Evolutionary conservation across 2,888 invertebrate genomes (phyloP).

Genomic region (Cynaeus angustus): DNA sequence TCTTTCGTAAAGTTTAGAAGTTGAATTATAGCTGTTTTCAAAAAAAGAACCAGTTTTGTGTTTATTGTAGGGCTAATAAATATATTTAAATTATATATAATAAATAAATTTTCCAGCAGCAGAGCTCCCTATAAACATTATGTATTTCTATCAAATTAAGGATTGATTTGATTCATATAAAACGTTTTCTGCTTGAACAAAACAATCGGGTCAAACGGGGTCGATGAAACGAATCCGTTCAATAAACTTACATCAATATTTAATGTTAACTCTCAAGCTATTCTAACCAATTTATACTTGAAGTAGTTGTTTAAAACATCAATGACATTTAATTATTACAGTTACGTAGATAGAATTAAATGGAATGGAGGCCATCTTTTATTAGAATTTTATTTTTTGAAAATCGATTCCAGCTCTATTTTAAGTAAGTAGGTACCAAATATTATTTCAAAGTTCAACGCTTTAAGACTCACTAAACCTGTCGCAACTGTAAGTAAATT

Average conservation of each 20-base stretch:
- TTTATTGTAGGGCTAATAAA: too few species aligned
- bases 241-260: conserved; percentile 28
- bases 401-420: conserved; percentile 8
- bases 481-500: too few species aligned
- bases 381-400: background rate
- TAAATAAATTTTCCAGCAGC: too few species aligned
- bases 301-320: conserved; percentile 13
- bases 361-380: background rate
- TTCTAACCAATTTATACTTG: conserved; percentile 5
- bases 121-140: too few species aligned
- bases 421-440: conserved; percentile 1
- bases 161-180: too few species aligned
- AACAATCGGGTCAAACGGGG: conserved; percentile 33
- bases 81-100: too few species aligned
- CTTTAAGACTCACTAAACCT: too few species aligned
- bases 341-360: background rate
- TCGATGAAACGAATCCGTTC: conserved; percentile 39
- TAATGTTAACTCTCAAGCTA: conserved; percentile 14
- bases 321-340: background rate
- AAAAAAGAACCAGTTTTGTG: too few species aligned
- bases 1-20: too few species aligned
- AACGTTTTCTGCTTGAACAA: conserved; percentile 12
- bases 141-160: too few species aligned
- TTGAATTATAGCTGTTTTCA: too few species aligned
- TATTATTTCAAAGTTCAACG: background rate